Evolutionary conservation across 2,888 invertebrate species (phyloP).

Genomic region (Apamea monoglypha): DNA sequence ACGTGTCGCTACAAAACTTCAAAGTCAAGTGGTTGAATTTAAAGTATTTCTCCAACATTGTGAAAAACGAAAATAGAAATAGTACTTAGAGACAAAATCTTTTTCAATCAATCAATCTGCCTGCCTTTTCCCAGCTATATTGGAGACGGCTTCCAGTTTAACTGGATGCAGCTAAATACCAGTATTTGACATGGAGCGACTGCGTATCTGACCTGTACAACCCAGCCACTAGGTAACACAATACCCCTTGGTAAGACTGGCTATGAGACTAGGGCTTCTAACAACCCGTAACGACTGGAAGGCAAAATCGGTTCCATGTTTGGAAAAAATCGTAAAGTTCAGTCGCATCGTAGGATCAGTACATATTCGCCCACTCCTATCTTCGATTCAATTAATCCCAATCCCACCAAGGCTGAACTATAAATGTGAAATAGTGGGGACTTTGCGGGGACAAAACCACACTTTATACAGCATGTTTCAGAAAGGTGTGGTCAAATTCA

Average conservation of each 20-base stretch:
- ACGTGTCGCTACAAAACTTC: neutral
- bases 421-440: neutral
- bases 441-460: neutral
- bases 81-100: neutral
- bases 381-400: neutral
- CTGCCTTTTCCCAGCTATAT: neutral
- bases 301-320: neutral
- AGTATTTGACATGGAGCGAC: too few relatives aligned
- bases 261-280: too few relatives aligned
- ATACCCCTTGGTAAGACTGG: too few relatives aligned
- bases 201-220: too few relatives aligned
- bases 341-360: neutral
- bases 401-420: neutral
- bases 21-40: too few relatives aligned
- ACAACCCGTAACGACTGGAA: too few relatives aligned
- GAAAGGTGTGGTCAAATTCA: too few relatives aligned
- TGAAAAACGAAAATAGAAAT: neutral
- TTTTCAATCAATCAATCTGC: neutral
- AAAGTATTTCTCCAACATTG: rapidly evolving
- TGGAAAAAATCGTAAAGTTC: neutral
- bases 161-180: neutral
- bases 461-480: too few relatives aligned
- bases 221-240: neutral
- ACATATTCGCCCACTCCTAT: neutral
- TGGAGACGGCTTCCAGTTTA: neutral